These are phyloP conservation scores for Apodemia hepburni DNA, from an alignment of 2,888 invertebrate genomes.

Conservation along the genomic window DNA sequence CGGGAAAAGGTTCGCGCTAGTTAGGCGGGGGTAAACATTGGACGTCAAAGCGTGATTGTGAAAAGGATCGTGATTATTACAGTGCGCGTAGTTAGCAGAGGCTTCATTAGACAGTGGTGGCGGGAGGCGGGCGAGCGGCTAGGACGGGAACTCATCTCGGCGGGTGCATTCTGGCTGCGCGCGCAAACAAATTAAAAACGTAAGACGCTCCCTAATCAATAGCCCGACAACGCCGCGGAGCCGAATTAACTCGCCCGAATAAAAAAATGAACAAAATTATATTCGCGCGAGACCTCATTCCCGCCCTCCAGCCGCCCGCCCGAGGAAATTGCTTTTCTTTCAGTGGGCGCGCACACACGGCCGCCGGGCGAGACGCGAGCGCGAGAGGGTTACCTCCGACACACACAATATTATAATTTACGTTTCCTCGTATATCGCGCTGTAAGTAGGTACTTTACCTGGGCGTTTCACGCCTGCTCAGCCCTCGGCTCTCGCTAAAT, in stretches of 20 bases:
- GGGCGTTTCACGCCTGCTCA: slow-evolving; percentile 75
- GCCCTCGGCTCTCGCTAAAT: slow-evolving; percentile 76
- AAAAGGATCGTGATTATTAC: slow-evolving; percentile 68
- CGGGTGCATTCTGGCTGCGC: slow-evolving; percentile 76
- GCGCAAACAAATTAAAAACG: slow-evolving; percentile 80
- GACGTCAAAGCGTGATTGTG: slow-evolving; percentile 59
- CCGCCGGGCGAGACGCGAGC: slow-evolving; percentile 40
- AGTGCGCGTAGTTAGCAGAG: slow-evolving; percentile 61
- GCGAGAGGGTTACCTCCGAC: slow-evolving; percentile 74
- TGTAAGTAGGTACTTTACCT: slow-evolving; percentile 78
- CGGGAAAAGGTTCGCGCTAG: slow-evolving; percentile 33
- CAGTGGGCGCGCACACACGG: slow-evolving; percentile 75
- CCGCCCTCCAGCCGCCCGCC: slow-evolving; percentile 50
- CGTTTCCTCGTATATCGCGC: slow-evolving; percentile 77
- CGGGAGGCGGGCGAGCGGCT: slow-evolving; percentile 35
- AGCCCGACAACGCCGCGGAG: slow-evolving; percentile 75
- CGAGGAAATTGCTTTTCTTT: slow-evolving; percentile 80
- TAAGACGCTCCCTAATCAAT: slow-evolving; percentile 81
- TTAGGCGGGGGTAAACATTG: slow-evolving; percentile 45
- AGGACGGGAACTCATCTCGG: slow-evolving; percentile 58
- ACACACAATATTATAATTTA: slow-evolving; percentile 80
- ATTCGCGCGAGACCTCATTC: slow-evolving; percentile 76
- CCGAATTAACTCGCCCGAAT: slow-evolving; percentile 79
- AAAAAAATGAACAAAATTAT: slow-evolving; percentile 81
- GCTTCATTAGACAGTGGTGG: slow-evolving; percentile 60